phyloP scores from a whole-genome alignment of 2,797 vertebrate species.

The Leucoraja ocellata region DNA sequence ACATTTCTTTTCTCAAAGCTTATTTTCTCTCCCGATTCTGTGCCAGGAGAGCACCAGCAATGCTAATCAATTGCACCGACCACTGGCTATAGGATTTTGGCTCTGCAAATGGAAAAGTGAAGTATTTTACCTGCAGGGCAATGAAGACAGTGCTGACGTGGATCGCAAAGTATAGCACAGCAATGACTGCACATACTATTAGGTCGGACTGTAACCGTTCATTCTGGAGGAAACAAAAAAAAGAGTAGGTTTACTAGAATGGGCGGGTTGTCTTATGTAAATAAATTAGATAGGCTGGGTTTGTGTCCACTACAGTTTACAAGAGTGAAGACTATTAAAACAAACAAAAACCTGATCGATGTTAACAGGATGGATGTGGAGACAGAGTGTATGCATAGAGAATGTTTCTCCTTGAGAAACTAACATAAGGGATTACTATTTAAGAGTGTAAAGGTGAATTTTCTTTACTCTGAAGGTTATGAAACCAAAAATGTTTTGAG shows the following conservation, averaged over 20 bases:
- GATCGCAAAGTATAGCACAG: slow-evolving; percentile 94
- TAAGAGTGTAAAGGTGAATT: no score
- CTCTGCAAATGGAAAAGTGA: background rate
- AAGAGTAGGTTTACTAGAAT: background rate
- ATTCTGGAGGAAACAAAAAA: slow-evolving; percentile 62
- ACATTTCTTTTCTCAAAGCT: background rate
- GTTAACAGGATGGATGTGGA: no score
- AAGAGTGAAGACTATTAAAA: no score
- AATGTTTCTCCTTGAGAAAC: background rate
- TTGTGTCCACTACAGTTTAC: no score
- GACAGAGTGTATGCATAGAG: no score
- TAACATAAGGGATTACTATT: no score
- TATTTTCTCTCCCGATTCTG: background rate
- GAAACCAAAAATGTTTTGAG: no score
- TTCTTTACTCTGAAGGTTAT: no score
- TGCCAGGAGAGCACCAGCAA: no score
- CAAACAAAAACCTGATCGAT: no score
- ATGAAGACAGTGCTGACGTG: slow-evolving; percentile 98
- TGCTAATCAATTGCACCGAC: background rate
- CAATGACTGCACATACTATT: slow-evolving; percentile 86
- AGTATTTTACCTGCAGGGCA: slow-evolving; percentile 76
- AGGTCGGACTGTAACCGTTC: slow-evolving; percentile 93
- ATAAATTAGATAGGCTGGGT: no score
- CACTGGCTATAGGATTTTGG: background rate
- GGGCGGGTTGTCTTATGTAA: no score